Conservation (phyloP, 2,797 vertebrate species). For the Eulemur rubriventer region DNA sequence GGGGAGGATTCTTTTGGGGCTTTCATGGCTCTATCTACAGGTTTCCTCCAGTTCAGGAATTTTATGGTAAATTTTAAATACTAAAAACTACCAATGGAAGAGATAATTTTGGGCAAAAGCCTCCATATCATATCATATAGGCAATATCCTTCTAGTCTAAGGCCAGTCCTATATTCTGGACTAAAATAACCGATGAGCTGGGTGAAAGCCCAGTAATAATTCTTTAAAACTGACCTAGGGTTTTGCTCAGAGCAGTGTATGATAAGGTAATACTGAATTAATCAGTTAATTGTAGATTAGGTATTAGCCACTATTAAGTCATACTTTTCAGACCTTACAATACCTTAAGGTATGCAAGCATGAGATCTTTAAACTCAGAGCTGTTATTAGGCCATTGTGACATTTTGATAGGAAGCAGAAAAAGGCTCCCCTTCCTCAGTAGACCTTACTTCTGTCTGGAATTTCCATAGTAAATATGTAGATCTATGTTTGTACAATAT, state of each 20-base stretch:
- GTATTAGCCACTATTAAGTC: not conserved
- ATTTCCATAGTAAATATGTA: not conserved
- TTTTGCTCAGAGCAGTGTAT: not conserved
- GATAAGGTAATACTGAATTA: not conserved
- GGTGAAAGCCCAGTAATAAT: not conserved
- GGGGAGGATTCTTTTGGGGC: not conserved
- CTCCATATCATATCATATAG: not conserved
- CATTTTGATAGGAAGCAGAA: not conserved
- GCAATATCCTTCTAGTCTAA: not conserved
- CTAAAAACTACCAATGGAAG: not conserved
- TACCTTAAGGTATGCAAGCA: not conserved
- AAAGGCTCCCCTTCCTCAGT: not conserved
- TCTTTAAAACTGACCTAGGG: not conserved
- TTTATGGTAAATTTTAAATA: not conserved
- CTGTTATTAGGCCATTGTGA: not conserved
- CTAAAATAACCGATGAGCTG: not conserved
- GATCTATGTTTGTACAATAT: not conserved
- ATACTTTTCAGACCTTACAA: not conserved
- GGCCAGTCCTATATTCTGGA: not conserved
- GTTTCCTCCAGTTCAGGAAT: not conserved
- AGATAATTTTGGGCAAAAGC: not conserved
- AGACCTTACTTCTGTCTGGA: not conserved
- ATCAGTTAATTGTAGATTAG: not conserved
- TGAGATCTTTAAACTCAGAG: not conserved
- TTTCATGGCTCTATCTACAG: not conserved